These are phyloP conservation scores for Nyctalus aviator DNA, from an alignment of 2,797 vertebrate species.

Conservation along the genomic window DNA sequence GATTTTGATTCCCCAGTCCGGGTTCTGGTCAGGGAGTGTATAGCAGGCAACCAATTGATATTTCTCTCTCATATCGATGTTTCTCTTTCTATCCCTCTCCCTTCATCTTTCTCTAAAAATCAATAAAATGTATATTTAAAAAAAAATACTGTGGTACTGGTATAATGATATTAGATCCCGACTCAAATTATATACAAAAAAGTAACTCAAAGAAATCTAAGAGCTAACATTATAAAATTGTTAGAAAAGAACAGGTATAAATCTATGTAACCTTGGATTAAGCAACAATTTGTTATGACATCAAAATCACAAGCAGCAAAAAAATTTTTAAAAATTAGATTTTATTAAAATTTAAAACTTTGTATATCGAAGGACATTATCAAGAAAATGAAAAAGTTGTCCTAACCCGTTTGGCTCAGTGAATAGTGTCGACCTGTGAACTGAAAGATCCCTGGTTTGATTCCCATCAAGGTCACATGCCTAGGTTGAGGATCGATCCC, in stretches of 20 bases:
- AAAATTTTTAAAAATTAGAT: slow-evolving; percentile 3
- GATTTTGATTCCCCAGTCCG: neutral
- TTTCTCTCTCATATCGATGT: neutral
- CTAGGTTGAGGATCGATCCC: too few relatives aligned
- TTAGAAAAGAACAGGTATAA: neutral
- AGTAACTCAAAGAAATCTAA: neutral
- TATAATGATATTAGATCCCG: neutral
- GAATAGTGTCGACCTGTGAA: too few relatives aligned
- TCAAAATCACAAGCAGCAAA: slow-evolving; percentile 7
- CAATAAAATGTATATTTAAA: neutral
- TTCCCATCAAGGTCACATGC: too few relatives aligned
- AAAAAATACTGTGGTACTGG: neutral
- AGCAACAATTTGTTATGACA: neutral
- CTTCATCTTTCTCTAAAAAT: neutral
- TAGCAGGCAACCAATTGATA: neutral
- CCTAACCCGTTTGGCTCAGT: too few relatives aligned
- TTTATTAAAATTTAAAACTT: slow-evolving; percentile 5
- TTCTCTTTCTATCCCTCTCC: neutral
- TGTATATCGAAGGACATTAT: neutral
- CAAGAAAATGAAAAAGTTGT: neutral
- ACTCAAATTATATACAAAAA: slow-evolving; percentile 15
- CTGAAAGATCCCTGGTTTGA: too few relatives aligned
- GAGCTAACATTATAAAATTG: slow-evolving; percentile 7
- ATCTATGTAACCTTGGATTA: neutral
- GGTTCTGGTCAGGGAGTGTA: neutral